Evolutionary conservation across 2,113 vertebrate genomes (phyloP).

Genomic region (Paratilapia polleni): DNA sequence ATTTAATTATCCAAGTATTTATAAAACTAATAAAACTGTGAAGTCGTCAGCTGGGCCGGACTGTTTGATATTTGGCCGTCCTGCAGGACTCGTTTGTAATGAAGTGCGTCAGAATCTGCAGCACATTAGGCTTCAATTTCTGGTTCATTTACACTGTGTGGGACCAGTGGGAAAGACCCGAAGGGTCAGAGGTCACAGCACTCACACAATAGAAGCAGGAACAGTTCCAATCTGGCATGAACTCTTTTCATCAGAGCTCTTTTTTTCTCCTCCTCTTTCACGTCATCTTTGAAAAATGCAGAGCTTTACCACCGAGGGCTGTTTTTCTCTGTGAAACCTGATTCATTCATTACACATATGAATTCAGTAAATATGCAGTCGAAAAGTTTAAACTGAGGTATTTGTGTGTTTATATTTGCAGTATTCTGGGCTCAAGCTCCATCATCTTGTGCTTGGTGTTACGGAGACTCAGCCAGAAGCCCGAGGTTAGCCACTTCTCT

Average conservation of each 20-base stretch:
- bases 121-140: not conserved
- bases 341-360: not conserved
- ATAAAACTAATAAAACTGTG: not conserved
- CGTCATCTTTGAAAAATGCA: not conserved
- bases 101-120: not conserved
- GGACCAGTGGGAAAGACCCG: not conserved
- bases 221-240: not conserved
- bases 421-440: slow-evolving; percentile 73
- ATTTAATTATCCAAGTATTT: not conserved
- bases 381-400: not conserved
- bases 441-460: slow-evolving; percentile 66
- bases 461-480: slow-evolving; percentile 59
- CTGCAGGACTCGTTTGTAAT: not conserved
- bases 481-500: slow-evolving; percentile 61
- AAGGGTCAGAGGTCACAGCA: slow-evolving; percentile 23
- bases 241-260: not conserved
- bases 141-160: not conserved
- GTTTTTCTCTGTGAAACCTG: too few relatives aligned
- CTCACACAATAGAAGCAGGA: not conserved
- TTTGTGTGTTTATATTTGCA: slow-evolving; percentile 10
- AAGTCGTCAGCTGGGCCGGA: fast-evolving
- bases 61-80: not conserved
- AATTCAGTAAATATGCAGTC: not conserved
- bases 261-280: not conserved
- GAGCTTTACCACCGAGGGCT: not conserved